Percentiles rank a stretch among this genome's conserved stretches.
phyloP scores from a whole-genome alignment of 2,797 vertebrate species.

The Gila robusta region DNA sequence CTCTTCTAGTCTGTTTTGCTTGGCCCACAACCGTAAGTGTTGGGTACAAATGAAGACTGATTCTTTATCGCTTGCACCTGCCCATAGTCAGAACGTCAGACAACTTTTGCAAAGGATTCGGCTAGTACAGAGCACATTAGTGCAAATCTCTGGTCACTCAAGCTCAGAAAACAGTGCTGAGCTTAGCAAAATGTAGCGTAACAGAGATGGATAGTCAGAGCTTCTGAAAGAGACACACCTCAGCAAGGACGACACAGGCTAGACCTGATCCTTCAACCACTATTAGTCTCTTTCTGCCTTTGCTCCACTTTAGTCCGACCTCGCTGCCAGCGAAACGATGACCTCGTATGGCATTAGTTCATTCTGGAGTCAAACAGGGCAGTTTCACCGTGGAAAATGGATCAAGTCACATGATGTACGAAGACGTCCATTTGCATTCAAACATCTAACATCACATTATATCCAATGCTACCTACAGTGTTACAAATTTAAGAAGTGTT shows the following conservation, averaged over 20 bases:
- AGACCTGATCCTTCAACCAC: constrained; percentile 24
- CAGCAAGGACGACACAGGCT: constrained; percentile 7
- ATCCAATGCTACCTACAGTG: background rate
- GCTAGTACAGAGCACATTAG: constrained; percentile 7
- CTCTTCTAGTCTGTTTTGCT: background rate
- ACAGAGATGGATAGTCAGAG: constrained; percentile 25
- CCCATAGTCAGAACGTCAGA: background rate
- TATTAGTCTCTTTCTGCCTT: constrained; percentile 22
- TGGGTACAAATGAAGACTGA: constrained; percentile 5
- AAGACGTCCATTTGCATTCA: background rate
- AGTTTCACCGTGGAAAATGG: background rate
- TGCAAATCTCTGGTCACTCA: constrained; percentile 15
- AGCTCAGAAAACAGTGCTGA: constrained; percentile 14
- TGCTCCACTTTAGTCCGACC: constrained; percentile 11
- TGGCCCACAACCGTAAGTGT: background rate
- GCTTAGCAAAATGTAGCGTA: constrained; percentile 21
- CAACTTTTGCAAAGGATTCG: background rate
- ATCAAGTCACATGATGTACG: background rate
- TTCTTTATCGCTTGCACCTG: constrained; percentile 1
- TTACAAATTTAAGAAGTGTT: background rate
- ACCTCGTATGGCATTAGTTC: background rate
- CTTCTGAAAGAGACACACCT: constrained; percentile 32
- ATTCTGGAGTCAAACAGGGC: background rate
- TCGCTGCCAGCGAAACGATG: background rate
- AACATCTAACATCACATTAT: background rate